These are phyloP conservation scores for Elephantulus edwardii DNA, from an alignment of 2,113 vertebrate genomes.

Conservation along the genomic window DNA sequence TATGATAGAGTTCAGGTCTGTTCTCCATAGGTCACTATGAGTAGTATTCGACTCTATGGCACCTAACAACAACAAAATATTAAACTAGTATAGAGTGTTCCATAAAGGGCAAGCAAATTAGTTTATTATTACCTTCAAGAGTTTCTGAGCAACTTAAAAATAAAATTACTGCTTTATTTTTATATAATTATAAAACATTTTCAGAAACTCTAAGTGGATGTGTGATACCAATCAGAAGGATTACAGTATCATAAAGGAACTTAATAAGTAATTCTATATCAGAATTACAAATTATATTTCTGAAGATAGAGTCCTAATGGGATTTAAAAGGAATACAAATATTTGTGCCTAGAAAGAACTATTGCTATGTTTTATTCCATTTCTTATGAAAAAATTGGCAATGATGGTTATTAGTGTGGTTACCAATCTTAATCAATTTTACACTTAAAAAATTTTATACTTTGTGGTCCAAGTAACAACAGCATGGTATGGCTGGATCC, in stretches of 20 bases:
- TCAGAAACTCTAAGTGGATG: slow-evolving; percentile 47
- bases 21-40: too few species aligned
- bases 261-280: background rate
- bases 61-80: slow-evolving; percentile 27
- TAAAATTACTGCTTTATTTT: too few species aligned
- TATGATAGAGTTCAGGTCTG: too few species aligned
- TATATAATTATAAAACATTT: slow-evolving; percentile 62
- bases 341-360: background rate
- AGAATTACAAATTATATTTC: slow-evolving; percentile 15
- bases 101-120: slow-evolving; percentile 8
- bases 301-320: slow-evolving; percentile 9
- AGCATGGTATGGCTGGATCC: background rate
- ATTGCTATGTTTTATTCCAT: background rate
- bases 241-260: slow-evolving; percentile 48
- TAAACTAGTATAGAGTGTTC: too few species aligned
- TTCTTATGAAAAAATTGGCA: slow-evolving; percentile 11
- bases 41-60: too few species aligned
- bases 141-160: too few species aligned
- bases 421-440: background rate
- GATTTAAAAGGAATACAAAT: background rate
- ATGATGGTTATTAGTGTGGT: background rate
- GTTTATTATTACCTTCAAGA: background rate
- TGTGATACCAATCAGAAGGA: slow-evolving; percentile 36
- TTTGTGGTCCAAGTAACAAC: background rate
- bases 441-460: background rate